Base-by-base conservation (phyloP, 2,113 vertebrate species). In the Alexandromys fortis region DNA sequence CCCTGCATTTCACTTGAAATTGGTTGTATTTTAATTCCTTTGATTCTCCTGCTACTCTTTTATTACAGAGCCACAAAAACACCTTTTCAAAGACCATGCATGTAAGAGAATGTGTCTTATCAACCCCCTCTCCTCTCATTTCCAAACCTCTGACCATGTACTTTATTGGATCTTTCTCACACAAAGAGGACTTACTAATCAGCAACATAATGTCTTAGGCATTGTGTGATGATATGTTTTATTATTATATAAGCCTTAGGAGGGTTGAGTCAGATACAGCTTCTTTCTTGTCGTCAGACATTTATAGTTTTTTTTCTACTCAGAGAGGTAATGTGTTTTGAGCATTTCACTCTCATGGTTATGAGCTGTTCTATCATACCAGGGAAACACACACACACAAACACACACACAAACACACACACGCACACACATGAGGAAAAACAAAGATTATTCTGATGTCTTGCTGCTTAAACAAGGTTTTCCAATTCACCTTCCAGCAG, bases 1-100 rank as follows among this genome's bases (percentile, higher is more conserved):
- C 77, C 77, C 76, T 89, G 76, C 45, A 86, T 95, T 96, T 96
- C 94, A 86, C 93, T 94, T 97, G 67, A 94, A 95, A 96, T 90
- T 94, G 95, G 72, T 47, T 97, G 35, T 83, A 76, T 94, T 97
- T 95, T 96, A 97, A 96, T 98, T 94, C 91, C 72, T 95, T 92
- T 97, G 67, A 89, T 91, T 95, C 72, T 86, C 13, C 12, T 73
- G 21, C 22, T 75, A 33, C 16, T 96, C 21, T 94, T 94, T 87
- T 70, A 89, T 91, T 89, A 92, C 42, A 33, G 63, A 77, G 28
- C 45, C 28, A 94, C 86, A 81, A 95, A 92, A 94, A 26, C 4
- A 89, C 0, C 1, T 94, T 91, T 96, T 63, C 17, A 89, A 77
- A 90, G 12, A 88, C 61, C 75, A 30, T 90, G 10, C 0, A 24